These are phyloP conservation scores for Palythoa grandiflora DNA, from an alignment of 92 coral and sea anemone species.

Conservation along the genomic window DNA sequence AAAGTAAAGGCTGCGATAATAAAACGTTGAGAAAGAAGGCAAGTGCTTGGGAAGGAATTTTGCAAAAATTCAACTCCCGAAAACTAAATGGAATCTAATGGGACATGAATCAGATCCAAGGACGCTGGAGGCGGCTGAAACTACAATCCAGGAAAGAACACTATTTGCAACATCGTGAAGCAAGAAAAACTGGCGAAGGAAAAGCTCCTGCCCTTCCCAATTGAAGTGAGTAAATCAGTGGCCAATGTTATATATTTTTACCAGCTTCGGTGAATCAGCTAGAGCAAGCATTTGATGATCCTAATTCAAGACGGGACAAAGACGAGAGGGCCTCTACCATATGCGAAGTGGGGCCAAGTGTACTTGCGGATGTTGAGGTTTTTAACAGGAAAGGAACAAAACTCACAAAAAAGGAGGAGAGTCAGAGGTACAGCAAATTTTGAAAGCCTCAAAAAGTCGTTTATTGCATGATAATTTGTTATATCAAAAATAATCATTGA, in stretches of 20 bases:
- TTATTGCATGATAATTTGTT: constrained; percentile 20
- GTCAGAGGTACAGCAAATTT: constrained; percentile 39
- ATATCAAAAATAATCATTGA: not conserved
- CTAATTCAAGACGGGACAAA: too few species aligned
- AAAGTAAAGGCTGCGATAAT: too few species aligned
- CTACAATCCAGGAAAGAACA: constrained; percentile 13
- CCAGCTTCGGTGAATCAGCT: constrained; percentile 39
- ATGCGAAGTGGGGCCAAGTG: constrained; percentile 20
- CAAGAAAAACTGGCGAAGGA: constrained; percentile 50
- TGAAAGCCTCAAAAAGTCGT: constrained; percentile 4
- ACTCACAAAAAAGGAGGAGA: constrained; percentile 28
- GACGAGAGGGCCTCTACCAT: too few species aligned
- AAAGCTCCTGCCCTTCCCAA: constrained; percentile 51
- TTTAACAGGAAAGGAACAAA: constrained; percentile 29
- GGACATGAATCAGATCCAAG: too few species aligned
- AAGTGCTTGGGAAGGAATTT: too few species aligned
- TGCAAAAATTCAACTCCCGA: too few species aligned
- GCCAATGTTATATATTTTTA: constrained; percentile 7
- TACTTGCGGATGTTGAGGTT: constrained; percentile 33
- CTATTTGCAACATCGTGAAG: constrained; percentile 30
- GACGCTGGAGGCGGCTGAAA: too few species aligned
- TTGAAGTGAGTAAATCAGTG: constrained; percentile 45
- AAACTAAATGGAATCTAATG: too few species aligned
- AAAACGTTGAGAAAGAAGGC: too few species aligned
- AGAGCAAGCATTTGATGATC: too few species aligned